Evolutionary conservation across 2,888 invertebrate genomes (phyloP).

Genomic region (Campoplex nolae): DNA sequence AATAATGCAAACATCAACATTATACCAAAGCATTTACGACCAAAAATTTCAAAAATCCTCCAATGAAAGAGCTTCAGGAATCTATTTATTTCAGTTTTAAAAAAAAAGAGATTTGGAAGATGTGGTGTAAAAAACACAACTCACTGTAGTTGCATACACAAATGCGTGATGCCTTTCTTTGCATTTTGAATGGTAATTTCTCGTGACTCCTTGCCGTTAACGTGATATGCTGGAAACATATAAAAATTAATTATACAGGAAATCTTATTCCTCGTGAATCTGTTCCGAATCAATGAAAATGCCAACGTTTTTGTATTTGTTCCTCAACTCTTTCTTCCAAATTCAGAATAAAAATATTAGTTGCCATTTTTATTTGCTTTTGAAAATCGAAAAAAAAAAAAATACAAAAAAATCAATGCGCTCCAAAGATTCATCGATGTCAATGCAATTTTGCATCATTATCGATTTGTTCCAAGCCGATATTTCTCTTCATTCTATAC

Average conservation of each 20-base stretch:
- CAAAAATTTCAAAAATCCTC: too few species aligned
- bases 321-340: too few species aligned
- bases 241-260: not conserved
- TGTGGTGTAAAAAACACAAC: conserved; percentile 50
- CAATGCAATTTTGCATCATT: too few species aligned
- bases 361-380: not conserved
- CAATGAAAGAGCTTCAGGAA: too few species aligned
- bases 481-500: not conserved
- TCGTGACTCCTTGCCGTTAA: conserved; percentile 95
- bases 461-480: not conserved
- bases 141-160: conserved; percentile 93
- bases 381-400: not conserved
- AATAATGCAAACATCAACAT: too few species aligned
- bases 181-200: conserved; percentile 96
- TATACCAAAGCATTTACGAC: too few species aligned
- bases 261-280: not conserved
- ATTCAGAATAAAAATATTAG: not conserved
- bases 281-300: not conserved
- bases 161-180: conserved; percentile 92
- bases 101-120: not conserved
- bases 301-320: too few species aligned
- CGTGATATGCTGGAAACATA: conserved; percentile 89
- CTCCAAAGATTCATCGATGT: too few species aligned
- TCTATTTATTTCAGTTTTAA: too few species aligned
- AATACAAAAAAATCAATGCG: too few species aligned